Conservation (phyloP, 2,797 vertebrate genomes). For the Tragelaphus eurycerus region DNA sequence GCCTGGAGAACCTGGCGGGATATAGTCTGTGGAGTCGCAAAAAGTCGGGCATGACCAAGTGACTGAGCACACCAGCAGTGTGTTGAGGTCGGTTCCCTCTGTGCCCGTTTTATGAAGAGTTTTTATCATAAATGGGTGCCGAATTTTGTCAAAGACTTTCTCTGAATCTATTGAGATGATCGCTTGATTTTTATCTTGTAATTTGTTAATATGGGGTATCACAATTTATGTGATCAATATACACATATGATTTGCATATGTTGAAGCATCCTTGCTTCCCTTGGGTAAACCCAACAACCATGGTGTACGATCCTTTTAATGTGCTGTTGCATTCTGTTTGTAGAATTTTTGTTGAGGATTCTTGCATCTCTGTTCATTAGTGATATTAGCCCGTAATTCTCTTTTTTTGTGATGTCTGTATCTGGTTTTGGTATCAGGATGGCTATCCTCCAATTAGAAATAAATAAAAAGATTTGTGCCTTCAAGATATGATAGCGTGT, state of each 20-base stretch:
- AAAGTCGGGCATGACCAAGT: rapidly evolving
- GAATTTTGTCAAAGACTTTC: neutral
- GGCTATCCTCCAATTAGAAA: neutral
- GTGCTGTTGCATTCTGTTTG: neutral
- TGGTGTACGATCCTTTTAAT: neutral
- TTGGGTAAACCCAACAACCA: neutral
- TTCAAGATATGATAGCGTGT: neutral
- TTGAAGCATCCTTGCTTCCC: neutral
- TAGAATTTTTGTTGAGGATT: neutral
- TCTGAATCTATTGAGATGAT: neutral
- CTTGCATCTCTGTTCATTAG: neutral
- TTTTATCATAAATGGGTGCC: neutral
- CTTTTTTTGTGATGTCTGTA: neutral
- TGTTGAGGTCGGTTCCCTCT: neutral
- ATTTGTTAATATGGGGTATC: neutral
- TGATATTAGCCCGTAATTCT: neutral
- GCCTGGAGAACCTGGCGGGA: neutral
- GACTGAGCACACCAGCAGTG: rapidly evolving
- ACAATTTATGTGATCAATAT: neutral
- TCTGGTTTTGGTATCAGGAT: neutral
- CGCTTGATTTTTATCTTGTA: neutral
- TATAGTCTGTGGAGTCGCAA: rapidly evolving
- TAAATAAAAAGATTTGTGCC: rapidly evolving
- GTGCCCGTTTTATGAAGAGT: neutral
- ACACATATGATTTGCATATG: rapidly evolving